A percentile compares a stretch with the other conserved stretches of the same genome.
Evolutionary conservation across 2,113 vertebrate species (phyloP).

Genomic region (Rana temporaria): DNA sequence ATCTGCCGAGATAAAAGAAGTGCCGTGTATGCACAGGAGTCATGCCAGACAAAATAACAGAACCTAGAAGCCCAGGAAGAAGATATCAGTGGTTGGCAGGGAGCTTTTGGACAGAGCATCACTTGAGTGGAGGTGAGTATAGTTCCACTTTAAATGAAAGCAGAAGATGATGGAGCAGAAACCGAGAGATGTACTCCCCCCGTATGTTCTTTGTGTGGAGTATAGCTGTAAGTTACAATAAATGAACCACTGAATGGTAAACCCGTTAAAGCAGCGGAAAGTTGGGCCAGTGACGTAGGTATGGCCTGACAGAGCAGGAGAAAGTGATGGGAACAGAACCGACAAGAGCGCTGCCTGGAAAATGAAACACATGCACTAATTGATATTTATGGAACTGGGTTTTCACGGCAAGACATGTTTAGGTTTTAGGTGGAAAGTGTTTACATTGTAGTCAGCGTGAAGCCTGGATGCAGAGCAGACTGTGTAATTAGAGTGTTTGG

Average conservation of each 20-base stretch:
- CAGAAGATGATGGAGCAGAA: not conserved
- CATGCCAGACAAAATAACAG: no score
- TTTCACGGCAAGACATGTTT: slow-evolving; percentile 19
- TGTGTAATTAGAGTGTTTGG: slow-evolving; percentile 18
- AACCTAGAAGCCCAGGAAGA: no score
- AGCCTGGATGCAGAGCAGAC: slow-evolving; percentile 22
- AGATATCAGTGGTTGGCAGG: no score
- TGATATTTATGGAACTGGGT: slow-evolving; percentile 28
- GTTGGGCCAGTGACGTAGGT: slow-evolving; percentile 27
- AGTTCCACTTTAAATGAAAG: not conserved
- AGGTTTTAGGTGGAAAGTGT: slow-evolving; percentile 29
- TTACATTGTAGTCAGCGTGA: slow-evolving; percentile 11
- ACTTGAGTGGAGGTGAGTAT: no score
- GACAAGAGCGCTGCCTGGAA: slow-evolving; percentile 9
- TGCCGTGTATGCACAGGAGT: no score
- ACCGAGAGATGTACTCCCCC: not conserved
- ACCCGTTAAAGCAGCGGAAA: slow-evolving; percentile 41
- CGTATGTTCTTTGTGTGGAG: slow-evolving; percentile 14
- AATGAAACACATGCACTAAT: slow-evolving; percentile 29
- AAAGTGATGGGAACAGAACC: slow-evolving; percentile 1
- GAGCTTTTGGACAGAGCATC: no score
- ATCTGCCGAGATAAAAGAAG: no score
- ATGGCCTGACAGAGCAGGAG: not conserved
- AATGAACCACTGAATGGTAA: slow-evolving; percentile 44
- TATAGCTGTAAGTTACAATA: slow-evolving; percentile 26